Evolutionary conservation across 2,888 invertebrate genomes (phyloP).

Genomic region (Xanthorhoe spadicearia): DNA sequence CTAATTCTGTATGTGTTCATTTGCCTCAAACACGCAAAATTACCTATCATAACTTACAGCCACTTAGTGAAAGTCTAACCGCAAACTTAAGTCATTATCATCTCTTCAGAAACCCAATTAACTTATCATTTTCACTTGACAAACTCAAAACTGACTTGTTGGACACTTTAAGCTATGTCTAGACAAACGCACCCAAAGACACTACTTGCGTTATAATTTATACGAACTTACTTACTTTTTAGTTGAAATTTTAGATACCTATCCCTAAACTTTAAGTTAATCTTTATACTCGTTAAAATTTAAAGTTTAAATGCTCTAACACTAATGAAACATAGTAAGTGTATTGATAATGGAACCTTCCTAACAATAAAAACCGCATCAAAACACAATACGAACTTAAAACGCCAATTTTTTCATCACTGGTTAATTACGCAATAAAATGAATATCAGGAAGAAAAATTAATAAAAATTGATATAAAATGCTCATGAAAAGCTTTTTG

Average conservation of each 20-base stretch:
- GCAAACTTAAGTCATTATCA: constrained; percentile 23
- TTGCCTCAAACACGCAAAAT: constrained; percentile 2
- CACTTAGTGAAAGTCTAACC: constrained; percentile 8
- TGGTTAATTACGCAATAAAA: not conserved
- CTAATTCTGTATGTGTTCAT: not conserved
- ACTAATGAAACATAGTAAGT: too few relatives aligned
- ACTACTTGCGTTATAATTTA: not conserved
- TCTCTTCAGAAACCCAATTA: constrained; percentile 22
- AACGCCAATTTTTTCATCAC: too few relatives aligned
- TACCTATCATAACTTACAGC: constrained; percentile 16
- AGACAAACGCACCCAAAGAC: not conserved
- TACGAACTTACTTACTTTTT: not conserved
- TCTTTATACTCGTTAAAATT: too few relatives aligned
- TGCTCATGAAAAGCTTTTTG: constrained; percentile 42
- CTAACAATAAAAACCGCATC: too few relatives aligned
- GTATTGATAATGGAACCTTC: too few relatives aligned
- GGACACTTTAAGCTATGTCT: constrained; percentile 1
- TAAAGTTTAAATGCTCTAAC: too few relatives aligned
- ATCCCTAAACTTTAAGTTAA: too few relatives aligned
- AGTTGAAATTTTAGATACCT: not conserved
- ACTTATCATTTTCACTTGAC: constrained; percentile 26
- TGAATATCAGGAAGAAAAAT: constrained; percentile 4
- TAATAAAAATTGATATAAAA: constrained; percentile 24
- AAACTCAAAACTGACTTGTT: constrained; percentile 14
- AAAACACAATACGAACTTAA: too few relatives aligned